A percentile compares a stretch with the other conserved stretches of the same genome.
Conservation (phyloP, 2,113 vertebrate species). For the Myotis yumanensis region DNA sequence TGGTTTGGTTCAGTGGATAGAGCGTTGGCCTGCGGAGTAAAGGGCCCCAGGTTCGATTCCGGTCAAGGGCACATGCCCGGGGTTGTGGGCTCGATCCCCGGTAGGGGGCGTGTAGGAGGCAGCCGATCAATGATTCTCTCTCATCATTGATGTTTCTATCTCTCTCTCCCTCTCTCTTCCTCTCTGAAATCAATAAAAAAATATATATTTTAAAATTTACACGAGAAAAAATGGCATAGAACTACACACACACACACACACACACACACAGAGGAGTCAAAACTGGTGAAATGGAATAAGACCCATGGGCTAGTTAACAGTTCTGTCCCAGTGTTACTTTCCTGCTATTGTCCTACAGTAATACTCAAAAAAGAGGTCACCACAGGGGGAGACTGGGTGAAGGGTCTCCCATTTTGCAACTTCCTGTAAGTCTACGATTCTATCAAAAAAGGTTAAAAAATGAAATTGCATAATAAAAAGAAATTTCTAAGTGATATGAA, state of each 20-base stretch:
- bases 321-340: fast-evolving
- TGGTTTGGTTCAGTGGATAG: too few relatives aligned
- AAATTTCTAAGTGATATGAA: not conserved
- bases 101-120: too few relatives aligned
- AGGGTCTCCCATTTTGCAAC: not conserved
- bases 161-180: too few relatives aligned
- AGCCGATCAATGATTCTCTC: too few relatives aligned
- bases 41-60: too few relatives aligned
- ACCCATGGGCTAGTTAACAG: not conserved
- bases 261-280: fast-evolving
- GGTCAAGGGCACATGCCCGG: too few relatives aligned
- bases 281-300: not conserved
- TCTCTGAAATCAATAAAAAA: too few relatives aligned
- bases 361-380: not conserved
- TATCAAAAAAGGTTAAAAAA: not conserved
- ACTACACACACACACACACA: fast-evolving
- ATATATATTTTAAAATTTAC: too few relatives aligned
- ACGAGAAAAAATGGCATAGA: not conserved
- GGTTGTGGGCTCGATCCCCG: too few relatives aligned
- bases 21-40: too few relatives aligned
- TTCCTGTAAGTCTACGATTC: not conserved
- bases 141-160: too few relatives aligned
- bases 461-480: not conserved
- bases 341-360: not conserved
- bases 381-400: fast-evolving